These are phyloP conservation scores for Chouioia cunea DNA, from an alignment of 2,888 invertebrate genomes.

Conservation along the genomic window DNA sequence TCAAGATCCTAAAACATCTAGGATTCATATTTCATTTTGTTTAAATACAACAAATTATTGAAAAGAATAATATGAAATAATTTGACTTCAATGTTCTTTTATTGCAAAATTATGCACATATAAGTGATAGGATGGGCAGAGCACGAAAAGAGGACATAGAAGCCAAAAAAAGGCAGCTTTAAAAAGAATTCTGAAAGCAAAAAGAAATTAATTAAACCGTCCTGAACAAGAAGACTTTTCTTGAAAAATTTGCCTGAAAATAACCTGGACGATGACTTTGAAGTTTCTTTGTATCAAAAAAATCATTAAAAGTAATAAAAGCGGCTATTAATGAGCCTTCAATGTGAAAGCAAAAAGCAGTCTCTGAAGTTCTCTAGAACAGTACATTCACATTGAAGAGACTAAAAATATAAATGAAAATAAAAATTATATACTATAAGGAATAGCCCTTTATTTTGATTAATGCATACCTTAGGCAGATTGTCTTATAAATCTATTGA, in stretches of 20 bases:
- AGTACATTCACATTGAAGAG: conserved; percentile 36
- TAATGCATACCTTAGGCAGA: conserved; percentile 8
- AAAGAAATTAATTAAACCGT: conserved; percentile 70
- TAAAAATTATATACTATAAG: background rate
- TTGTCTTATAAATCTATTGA: no score
- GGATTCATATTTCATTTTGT: conserved; percentile 75
- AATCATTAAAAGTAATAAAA: conserved; percentile 73
- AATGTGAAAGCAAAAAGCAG: conserved; percentile 45
- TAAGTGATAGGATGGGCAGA: conserved; percentile 96
- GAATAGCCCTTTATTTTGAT: conserved; percentile 25
- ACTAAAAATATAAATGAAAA: no score
- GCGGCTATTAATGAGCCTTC: conserved; percentile 58
- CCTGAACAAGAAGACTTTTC: conserved; percentile 74
- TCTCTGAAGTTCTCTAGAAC: conserved; percentile 4
- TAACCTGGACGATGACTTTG: no score
- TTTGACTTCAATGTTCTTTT: conserved; percentile 11
- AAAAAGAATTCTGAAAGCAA: conserved; percentile 69
- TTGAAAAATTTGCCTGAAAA: conserved; percentile 79
- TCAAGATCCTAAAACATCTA: conserved; percentile 94
- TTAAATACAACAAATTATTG: no score
- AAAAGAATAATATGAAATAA: no score
- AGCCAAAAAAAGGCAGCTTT: conserved; percentile 88
- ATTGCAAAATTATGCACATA: conserved; percentile 88
- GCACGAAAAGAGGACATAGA: conserved; percentile 89
- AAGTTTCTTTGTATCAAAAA: no score